Percentiles rank a stretch among this genome's conserved stretches.
Evolutionary conservation across 1,140 invertebrate species (phyloP).

Genomic region (Chironomus tepperi): DNA sequence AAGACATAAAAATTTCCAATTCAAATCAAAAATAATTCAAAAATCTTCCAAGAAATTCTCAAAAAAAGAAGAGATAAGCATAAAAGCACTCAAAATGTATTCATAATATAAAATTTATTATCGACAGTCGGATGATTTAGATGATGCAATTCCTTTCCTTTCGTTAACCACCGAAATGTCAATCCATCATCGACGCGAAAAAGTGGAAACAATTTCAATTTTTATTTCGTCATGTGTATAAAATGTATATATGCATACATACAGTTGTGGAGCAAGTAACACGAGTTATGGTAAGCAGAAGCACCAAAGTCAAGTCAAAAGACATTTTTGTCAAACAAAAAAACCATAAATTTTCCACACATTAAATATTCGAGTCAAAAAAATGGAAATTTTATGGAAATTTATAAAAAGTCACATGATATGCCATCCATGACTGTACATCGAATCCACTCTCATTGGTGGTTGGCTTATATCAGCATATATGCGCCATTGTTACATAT

Average conservation of each 20-base stretch:
- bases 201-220: conserved; percentile 18
- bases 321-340: background rate
- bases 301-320: background rate
- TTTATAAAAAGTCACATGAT: background rate
- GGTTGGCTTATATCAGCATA: conserved; percentile 16
- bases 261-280: background rate
- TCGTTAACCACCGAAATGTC: background rate
- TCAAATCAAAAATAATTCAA: too few species aligned
- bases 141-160: background rate
- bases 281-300: too few species aligned
- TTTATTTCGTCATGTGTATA: background rate
- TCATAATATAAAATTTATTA: too few species aligned
- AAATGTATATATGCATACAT: background rate
- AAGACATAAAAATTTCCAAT: too few species aligned
- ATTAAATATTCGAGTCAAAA: conserved; percentile 11
- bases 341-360: conserved; percentile 19
- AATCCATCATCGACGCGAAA: conserved; percentile 19
- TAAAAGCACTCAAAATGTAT: background rate
- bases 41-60: too few species aligned
- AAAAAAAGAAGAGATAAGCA: background rate
- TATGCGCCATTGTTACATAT: conserved; percentile 8
- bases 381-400: background rate
- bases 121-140: background rate
- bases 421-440: background rate
- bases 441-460: background rate